Base-by-base conservation (phyloP, 1,140 invertebrate genomes). In the Elymnias hypermnestra region DNA sequence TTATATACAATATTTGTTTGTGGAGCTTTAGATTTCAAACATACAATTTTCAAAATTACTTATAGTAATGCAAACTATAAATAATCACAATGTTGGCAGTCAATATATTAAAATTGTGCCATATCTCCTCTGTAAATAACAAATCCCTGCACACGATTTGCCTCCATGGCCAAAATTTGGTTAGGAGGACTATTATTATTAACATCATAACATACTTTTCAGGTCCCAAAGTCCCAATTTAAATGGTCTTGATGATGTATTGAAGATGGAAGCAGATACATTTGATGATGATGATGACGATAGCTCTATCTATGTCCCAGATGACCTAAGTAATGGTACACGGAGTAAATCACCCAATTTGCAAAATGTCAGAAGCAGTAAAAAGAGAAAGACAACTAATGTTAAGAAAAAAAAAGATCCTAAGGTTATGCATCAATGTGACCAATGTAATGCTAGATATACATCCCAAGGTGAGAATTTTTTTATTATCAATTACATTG, bases 361-460 rank as follows among this genome's bases (percentile, higher is more conserved):
- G 10, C 15, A 39, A 6, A 19, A 10, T 12, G 38, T 26, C 17
- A 40, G 35, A 3, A 40, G 5, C 19, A 53, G 47, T 25, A 50
- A 44, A 46, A 40, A 23, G 5, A 44, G 25, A 15, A 44, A 50
- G 7, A 44, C 15, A 2, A 18, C 18, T 10, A 46, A 14, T 3
- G 41, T 17, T 5, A 45, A 53, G 13, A 64, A 65, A 37, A 75
- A 68, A 35, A 60, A 59, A 12, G 64, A 71, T 15, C 54, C 38
- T 0, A 77, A 78, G 55, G 60, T 64, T 10, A 33, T 76, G 26
- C 71, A 85, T 39, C 54, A 71, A 25, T 83, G 82, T 52, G 78
- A 85, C 35, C 63, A 76, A 36, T 82, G 81, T 43, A 64, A 73
- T 40, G 69, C 74, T 10, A 76, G 72, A 54, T 82, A 83, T 43